Conservation (phyloP, 2,797 vertebrate species). For the Sardinella longiceps region DNA sequence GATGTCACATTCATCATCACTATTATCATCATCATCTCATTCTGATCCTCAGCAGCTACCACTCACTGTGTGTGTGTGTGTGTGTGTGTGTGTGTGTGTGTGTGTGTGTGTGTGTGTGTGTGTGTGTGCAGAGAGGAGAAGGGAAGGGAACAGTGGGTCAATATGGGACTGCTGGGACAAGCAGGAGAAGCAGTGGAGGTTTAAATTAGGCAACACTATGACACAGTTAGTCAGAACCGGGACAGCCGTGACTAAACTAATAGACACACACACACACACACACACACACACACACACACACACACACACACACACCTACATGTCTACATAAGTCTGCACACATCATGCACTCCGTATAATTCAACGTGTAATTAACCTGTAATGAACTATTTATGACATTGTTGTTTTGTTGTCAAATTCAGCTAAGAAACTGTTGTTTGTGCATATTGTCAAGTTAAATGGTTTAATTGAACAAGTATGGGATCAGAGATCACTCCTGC, state of each 20-base stretch:
- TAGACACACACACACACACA: conserved; percentile 19
- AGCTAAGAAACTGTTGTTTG: no score
- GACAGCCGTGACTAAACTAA: conserved; percentile 37
- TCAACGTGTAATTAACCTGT: neutral
- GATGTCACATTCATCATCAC: no score
- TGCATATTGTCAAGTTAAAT: neutral
- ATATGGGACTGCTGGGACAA: neutral
- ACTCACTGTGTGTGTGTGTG: neutral
- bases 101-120: conserved; percentile 20
- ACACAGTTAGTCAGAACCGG: conserved; percentile 64
- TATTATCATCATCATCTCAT: no score
- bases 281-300: neutral
- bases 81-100: conserved; percentile 17
- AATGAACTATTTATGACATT: conserved; percentile 1
- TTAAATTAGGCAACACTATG: conserved; percentile 72
- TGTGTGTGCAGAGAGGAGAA: neutral
- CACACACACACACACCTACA: neutral
- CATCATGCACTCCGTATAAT: neutral
- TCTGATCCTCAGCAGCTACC: no score
- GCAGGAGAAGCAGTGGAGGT: conserved; percentile 34
- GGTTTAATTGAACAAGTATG: neutral
- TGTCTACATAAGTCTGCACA: no score
- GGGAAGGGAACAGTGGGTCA: neutral
- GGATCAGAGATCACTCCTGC: neutral
- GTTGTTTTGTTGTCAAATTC: neutral